Conservation (phyloP, 2,888 invertebrate species). For the Carabus problematicus region DNA sequence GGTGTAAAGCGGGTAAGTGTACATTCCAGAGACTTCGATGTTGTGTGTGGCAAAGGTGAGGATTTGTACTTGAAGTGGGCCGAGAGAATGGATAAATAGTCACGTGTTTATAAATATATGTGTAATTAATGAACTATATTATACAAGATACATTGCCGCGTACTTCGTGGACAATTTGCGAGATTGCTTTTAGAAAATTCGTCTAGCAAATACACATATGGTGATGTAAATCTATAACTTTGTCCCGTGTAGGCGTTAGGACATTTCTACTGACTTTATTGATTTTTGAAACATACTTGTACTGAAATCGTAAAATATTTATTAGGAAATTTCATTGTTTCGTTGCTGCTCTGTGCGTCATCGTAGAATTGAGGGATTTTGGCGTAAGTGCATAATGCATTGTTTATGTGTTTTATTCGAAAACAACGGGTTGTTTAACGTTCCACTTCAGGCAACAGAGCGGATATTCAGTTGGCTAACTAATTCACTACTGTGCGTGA, state of each 20-base stretch:
- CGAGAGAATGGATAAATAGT: conserved; percentile 9
- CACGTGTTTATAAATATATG: neutral
- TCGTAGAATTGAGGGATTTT: neutral
- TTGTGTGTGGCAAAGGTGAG: neutral
- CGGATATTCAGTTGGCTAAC: conserved; percentile 37
- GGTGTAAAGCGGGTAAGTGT: neutral
- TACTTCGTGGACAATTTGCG: conserved; percentile 8
- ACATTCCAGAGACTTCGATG: conserved; percentile 17
- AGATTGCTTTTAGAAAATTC: neutral
- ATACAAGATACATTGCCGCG: neutral
- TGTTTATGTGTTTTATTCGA: conserved; percentile 11
- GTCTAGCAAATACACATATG: conserved; percentile 15
- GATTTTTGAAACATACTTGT: conserved; percentile 2
- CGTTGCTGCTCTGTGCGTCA: no score
- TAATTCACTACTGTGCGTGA: conserved; percentile 27
- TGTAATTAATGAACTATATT: conserved; percentile 17
- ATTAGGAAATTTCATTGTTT: neutral
- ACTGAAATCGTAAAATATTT: neutral
- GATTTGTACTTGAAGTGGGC: conserved; percentile 19
- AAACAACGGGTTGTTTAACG: conserved; percentile 17
- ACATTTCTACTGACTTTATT: conserved; percentile 1
- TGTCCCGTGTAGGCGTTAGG: neutral
- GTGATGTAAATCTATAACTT: conserved; percentile 19
- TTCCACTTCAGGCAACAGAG: conserved; percentile 16
- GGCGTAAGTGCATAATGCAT: conserved; percentile 8